These are phyloP conservation scores for Thysanoteuthis rhombus DNA, from an alignment of 2,888 invertebrate species.

Conservation along the genomic window DNA sequence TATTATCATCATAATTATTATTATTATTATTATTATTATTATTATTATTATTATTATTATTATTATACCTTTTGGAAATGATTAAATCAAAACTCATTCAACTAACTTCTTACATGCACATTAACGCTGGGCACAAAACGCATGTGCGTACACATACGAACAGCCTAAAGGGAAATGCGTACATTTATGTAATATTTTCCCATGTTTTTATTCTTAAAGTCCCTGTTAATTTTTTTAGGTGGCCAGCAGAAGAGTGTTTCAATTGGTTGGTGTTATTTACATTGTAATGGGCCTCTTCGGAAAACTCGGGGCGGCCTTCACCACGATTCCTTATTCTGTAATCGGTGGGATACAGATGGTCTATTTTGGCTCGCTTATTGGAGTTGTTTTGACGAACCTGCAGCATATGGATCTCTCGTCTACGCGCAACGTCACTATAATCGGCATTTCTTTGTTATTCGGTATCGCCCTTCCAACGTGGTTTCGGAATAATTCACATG, in stretches of 20 bases:
- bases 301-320: conserved; percentile 38
- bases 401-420: conserved; percentile 30
- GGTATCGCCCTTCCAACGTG: conserved; percentile 36
- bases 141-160: too few relatives aligned
- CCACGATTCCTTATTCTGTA: conserved; percentile 37
- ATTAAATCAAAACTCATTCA: too few relatives aligned
- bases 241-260: conserved; percentile 33
- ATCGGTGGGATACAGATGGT: conserved; percentile 35
- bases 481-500: conserved; percentile 32
- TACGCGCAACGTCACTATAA: conserved; percentile 32
- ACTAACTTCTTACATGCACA: too few relatives aligned
- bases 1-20: too few relatives aligned
- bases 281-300: conserved; percentile 36
- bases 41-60: too few relatives aligned
- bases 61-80: too few relatives aligned
- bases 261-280: conserved; percentile 36
- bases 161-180: too few relatives aligned
- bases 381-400: conserved; percentile 33
- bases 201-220: too few relatives aligned
- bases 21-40: too few relatives aligned
- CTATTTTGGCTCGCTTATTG: conserved; percentile 35
- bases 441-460: conserved; percentile 33
- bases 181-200: too few relatives aligned
- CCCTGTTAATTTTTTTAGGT: background rate
- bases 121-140: too few relatives aligned